phyloP scores from a whole-genome alignment of 1,140 invertebrate genomes.

The Drosophila burlai region DNA sequence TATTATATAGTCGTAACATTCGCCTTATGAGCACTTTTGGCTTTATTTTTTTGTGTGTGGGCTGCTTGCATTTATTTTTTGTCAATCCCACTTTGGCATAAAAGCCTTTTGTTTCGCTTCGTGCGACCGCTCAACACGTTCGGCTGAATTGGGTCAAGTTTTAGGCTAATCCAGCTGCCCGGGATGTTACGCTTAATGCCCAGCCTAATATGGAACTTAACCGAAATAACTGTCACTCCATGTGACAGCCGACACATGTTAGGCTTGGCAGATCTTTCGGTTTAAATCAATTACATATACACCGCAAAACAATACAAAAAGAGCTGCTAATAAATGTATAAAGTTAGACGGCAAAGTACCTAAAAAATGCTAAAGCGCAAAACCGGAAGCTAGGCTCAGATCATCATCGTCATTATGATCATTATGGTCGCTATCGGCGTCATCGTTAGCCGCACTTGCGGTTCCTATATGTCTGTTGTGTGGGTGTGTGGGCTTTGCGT shows the following conservation, averaged over 20 bases:
- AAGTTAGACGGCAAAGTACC: constrained; percentile 34
- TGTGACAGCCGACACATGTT: constrained; percentile 71
- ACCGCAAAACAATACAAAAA: constrained; percentile 52
- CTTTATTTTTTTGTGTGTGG: constrained; percentile 14
- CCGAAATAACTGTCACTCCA: constrained; percentile 48
- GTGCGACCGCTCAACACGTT: constrained; percentile 46
- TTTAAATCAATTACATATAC: constrained; percentile 69
- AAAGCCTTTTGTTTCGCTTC: constrained; percentile 64
- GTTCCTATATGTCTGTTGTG: constrained; percentile 32
- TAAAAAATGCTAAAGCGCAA: constrained; percentile 43
- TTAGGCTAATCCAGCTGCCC: constrained; percentile 53
- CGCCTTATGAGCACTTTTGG: background rate
- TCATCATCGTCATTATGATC: constrained; percentile 42
- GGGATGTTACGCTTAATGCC: constrained; percentile 38
- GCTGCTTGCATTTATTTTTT: constrained; percentile 50
- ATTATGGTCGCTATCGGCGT: constrained; percentile 46
- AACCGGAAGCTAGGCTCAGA: constrained; percentile 75
- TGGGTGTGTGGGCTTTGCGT: constrained; percentile 22
- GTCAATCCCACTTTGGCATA: constrained; percentile 55
- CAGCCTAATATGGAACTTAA: constrained; percentile 30
- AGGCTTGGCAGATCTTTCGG: constrained; percentile 62
- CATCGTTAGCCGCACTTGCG: constrained; percentile 66
- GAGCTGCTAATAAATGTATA: constrained; percentile 42
- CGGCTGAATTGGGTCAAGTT: constrained; percentile 62
- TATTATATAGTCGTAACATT: background rate